Evolutionary conservation across 2,797 vertebrate species (phyloP), one percentile per base, ranked within the genome.

Genomic region (Borostomias antarcticus): DNA sequence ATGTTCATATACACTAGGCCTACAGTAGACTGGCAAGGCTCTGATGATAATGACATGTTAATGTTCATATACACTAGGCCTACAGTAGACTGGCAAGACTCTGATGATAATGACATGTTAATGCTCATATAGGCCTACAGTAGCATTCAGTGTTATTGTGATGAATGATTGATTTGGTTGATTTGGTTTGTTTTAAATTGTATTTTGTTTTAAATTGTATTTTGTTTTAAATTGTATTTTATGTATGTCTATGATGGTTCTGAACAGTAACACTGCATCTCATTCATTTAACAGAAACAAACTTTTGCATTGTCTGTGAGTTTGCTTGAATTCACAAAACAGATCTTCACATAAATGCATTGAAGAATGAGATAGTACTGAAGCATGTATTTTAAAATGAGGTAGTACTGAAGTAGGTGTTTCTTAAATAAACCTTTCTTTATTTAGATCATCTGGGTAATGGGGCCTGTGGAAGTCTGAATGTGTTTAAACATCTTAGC

Each of bases 91-190:
- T n/a, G n/a, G n/a, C n/a, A 10, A 13, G 26, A 43, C 1, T 50
- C 1, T 57, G 19, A 28, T 15, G 21, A 43, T 25, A 25, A 37
- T 58, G 17, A 23, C 32, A 2, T 43, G 17, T n/a, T 5, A 3
- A 5, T 45, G 25, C 21, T 63, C 15, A 19, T 26, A 37, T 25
- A n/a, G 17, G 43, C n/a, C 40, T 37, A 23, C 11, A 23, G 29
- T 40, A 25, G 48, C 0, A 11, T 60, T 71, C 62, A 64, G 54
- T 64, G 54, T 70, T 59, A 58, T 6, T 58, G 15, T 43, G n/a
- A 4, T n/a, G 23, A 40, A 21, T 43, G 58, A 26, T 23, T 60
- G 21, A 7, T 19, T 23, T 60, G 21, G 15, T 19, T 43, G 37
- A 61, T 4, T 25, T 17, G 9, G 17, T 25, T 45, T 1, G 13